phyloP scores from a whole-genome alignment of 2,113 vertebrate genomes.

The Sebastes fasciatus region DNA sequence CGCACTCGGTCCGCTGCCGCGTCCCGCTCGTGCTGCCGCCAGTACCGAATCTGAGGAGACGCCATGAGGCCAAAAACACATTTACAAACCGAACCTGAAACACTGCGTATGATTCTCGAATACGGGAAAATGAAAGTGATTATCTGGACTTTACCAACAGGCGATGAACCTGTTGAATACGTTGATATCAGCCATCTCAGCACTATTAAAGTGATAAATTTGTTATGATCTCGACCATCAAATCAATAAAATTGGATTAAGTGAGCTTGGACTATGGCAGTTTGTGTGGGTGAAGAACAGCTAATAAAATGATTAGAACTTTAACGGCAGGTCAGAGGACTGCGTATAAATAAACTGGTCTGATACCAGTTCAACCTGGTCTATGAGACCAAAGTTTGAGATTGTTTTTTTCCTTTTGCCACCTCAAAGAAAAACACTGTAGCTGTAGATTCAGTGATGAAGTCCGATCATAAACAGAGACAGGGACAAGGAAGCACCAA shows the following conservation, averaged over 20 bases:
- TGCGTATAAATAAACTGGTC: background rate
- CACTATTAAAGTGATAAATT: conserved; percentile 1
- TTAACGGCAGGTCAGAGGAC: background rate
- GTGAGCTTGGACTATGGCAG: background rate
- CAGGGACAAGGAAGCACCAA: background rate
- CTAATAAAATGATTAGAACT: conserved; percentile 3
- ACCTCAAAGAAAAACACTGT: background rate
- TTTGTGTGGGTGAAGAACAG: background rate
- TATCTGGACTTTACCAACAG: background rate
- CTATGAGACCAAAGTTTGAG: background rate
- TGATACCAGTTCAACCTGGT: background rate
- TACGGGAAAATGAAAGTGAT: background rate
- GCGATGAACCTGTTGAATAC: background rate
- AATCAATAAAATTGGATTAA: background rate
- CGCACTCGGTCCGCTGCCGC: conserved; percentile 94
- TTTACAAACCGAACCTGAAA: background rate
- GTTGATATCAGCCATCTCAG: background rate
- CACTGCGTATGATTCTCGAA: background rate
- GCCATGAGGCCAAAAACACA: background rate
- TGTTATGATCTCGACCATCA: background rate
- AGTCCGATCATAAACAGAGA: background rate
- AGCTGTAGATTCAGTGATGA: background rate
- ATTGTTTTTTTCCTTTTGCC: background rate
- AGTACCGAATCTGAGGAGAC: conserved; percentile 92
- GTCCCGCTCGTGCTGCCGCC: conserved; percentile 93